A percentile compares a stretch with the other conserved stretches of the same genome.
phyloP scores from a whole-genome alignment of 2,113 vertebrate species.

The Emydura subglobosa region DNA sequence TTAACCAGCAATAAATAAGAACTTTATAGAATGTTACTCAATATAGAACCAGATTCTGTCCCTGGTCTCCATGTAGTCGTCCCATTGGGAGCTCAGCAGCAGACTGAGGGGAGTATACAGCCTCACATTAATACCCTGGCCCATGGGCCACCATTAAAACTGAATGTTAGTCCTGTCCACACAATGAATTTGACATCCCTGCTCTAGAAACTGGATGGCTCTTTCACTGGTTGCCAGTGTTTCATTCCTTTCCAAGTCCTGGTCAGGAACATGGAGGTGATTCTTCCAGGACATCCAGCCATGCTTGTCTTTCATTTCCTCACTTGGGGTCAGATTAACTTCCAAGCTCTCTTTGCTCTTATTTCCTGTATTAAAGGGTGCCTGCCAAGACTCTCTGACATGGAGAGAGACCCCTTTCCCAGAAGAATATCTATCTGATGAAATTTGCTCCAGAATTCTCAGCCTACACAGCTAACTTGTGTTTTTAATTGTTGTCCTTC shows the following conservation, averaged over 20 bases:
- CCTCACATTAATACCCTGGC: not conserved
- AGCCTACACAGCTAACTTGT: constrained; percentile 8
- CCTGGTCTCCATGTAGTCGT: not conserved
- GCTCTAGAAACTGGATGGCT: not conserved
- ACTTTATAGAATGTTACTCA: not conserved
- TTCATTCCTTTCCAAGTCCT: not conserved
- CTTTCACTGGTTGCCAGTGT: not conserved
- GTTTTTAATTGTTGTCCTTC: constrained; percentile 29
- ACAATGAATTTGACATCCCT: not conserved
- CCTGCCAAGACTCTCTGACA: constrained; percentile 34
- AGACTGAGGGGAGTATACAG: not conserved
- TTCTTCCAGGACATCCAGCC: not conserved
- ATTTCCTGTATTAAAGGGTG: constrained; percentile 17
- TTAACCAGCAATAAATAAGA: constrained; percentile 20
- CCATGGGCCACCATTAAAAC: not conserved
- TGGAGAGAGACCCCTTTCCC: constrained; percentile 7
- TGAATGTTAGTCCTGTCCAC: not conserved
- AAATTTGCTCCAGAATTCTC: not conserved
- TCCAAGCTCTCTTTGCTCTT: not conserved
- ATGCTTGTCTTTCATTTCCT: not conserved
- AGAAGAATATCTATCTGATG: constrained; percentile 3
- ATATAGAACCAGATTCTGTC: not conserved
- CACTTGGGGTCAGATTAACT: not conserved
- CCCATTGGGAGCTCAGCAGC: not conserved
- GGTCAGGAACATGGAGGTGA: not conserved